Evolutionary conservation across 2,113 vertebrate species (phyloP).

Genomic region (Nettapus auritus): DNA sequence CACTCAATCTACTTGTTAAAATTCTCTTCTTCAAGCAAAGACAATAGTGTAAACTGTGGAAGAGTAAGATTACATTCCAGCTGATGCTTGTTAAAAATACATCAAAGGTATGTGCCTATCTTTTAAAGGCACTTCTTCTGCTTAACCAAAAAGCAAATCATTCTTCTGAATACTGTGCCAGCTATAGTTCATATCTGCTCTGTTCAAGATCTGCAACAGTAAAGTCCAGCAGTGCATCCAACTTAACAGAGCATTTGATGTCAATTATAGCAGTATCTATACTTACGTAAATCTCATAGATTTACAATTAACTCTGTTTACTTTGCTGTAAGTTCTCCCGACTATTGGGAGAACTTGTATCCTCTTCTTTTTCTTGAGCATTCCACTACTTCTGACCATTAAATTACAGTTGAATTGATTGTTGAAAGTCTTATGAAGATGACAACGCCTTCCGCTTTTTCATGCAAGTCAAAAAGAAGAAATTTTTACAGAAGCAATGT

Average conservation of each 20-base stretch:
- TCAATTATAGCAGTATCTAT: background rate
- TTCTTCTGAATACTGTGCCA: background rate
- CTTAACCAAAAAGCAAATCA: background rate
- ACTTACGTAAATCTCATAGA: background rate
- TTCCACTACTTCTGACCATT: background rate
- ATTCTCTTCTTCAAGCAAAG: background rate
- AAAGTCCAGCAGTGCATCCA: background rate
- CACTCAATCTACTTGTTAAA: background rate
- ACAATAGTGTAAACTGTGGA: background rate
- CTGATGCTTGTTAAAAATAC: background rate
- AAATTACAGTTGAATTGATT: background rate
- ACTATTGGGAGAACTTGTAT: background rate
- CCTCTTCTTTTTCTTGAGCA: background rate
- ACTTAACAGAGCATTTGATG: background rate
- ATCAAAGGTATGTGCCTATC: background rate
- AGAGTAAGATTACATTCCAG: background rate
- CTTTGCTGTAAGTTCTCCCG: background rate
- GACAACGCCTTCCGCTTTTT: background rate
- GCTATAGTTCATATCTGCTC: background rate
- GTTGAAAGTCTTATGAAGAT: background rate
- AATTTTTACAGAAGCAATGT: background rate
- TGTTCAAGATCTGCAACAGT: background rate
- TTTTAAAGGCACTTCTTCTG: background rate
- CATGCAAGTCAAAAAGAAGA: background rate
- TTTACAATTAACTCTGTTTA: background rate